Conservation (phyloP, 2,888 invertebrate species). For the Andrena dorsata region DNA sequence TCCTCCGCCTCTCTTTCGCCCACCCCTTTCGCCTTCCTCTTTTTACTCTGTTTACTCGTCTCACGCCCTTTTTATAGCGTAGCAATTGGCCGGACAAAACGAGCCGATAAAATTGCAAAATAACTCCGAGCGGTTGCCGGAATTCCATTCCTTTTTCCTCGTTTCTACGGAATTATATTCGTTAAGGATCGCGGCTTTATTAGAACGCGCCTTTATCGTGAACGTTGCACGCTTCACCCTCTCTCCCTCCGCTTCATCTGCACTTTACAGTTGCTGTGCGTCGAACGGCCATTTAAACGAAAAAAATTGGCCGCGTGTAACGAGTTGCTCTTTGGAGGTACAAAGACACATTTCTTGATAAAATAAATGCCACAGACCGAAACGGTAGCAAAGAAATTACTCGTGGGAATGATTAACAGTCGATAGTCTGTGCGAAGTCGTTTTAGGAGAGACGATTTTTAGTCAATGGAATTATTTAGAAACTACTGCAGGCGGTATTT, state of each 20-base stretch:
- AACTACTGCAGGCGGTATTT: not conserved
- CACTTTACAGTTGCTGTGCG: not conserved
- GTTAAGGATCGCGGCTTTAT: conserved; percentile 26
- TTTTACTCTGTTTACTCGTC: conserved; percentile 41
- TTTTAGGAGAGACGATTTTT: not conserved
- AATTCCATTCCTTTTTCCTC: conserved; percentile 16
- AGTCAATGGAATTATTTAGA: not conserved
- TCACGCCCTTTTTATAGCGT: conserved; percentile 57
- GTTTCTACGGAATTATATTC: conserved; percentile 13
- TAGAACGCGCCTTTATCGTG: not conserved
- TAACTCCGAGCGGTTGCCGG: conserved; percentile 52
- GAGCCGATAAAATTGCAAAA: conserved; percentile 69
- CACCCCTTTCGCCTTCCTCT: not conserved
- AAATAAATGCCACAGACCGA: not conserved
- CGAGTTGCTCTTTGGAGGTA: too few species aligned
- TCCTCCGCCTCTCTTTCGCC: conserved; percentile 16
- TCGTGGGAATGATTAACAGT: not conserved
- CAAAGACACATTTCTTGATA: not conserved
- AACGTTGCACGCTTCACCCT: not conserved
- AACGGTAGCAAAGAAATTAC: not conserved
- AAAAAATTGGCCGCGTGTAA: not conserved
- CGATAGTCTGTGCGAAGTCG: too few species aligned
- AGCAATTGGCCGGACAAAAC: conserved; percentile 57
- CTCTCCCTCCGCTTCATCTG: not conserved
- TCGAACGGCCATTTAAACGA: not conserved